Percentiles rank a stretch among this genome's conserved stretches.
phyloP scores from a whole-genome alignment of 2,113 vertebrate species.

The Sebastes schlegelii region DNA sequence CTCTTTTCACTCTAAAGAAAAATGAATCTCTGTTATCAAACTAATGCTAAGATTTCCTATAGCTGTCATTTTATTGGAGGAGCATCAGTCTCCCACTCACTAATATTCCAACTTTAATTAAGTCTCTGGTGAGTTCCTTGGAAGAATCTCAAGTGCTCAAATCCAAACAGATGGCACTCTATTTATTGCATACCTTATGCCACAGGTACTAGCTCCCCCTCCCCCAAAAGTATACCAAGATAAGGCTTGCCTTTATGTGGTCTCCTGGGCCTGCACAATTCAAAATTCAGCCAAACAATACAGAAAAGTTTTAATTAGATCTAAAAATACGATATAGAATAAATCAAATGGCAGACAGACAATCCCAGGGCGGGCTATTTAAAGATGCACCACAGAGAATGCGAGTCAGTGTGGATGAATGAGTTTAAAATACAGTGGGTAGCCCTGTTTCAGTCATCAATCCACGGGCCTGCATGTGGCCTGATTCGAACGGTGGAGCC shows the following conservation, averaged over 20 bases:
- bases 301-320: conserved; percentile 76
- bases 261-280: conserved; percentile 41
- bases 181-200: conserved; percentile 78
- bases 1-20: conserved; percentile 33
- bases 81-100: conserved; percentile 59
- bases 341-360: conserved; percentile 71
- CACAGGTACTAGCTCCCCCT: conserved; percentile 67
- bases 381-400: conserved; percentile 61
- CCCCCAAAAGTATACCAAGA: conserved; percentile 53
- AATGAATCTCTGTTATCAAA: conserved; percentile 52
- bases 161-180: conserved; percentile 77
- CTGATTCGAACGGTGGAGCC: conserved; percentile 51
- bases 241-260: conserved; percentile 59
- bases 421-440: conserved; percentile 64
- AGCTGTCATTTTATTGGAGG: conserved; percentile 58
- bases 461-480: conserved; percentile 62
- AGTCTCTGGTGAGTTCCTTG: conserved; percentile 75
- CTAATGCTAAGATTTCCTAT: conserved; percentile 34
- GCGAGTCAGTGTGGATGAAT: conserved; percentile 72
- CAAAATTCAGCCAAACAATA: conserved; percentile 65
- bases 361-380: conserved; percentile 68
- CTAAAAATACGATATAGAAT: conserved; percentile 70
- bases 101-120: conserved; percentile 80
- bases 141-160: conserved; percentile 68
- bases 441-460: conserved; percentile 64